Conservation (phyloP, 1,140 invertebrate species). For the Heliothis subflexa region DNA sequence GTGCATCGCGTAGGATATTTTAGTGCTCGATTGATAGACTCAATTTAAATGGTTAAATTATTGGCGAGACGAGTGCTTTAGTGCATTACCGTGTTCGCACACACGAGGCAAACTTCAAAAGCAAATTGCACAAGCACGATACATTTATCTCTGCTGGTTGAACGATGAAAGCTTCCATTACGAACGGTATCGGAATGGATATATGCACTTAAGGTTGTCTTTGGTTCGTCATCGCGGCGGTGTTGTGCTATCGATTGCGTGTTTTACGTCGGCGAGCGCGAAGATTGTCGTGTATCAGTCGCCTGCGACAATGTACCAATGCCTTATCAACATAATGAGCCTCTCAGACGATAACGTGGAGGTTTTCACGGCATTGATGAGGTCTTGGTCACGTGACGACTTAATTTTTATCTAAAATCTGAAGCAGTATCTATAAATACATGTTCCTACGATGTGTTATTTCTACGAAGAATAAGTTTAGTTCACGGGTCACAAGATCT, state of each 20-base stretch:
- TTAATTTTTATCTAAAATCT: slow-evolving; percentile 34
- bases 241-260: slow-evolving; percentile 52
- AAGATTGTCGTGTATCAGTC: slow-evolving; percentile 40
- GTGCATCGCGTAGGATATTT: slow-evolving; percentile 50
- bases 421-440: background rate
- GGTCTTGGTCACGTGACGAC: slow-evolving; percentile 24
- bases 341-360: slow-evolving; percentile 23
- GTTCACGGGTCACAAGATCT: slow-evolving; percentile 37
- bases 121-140: slow-evolving; percentile 72
- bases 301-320: slow-evolving; percentile 19
- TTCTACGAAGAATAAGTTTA: slow-evolving; percentile 31
- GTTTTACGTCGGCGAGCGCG: slow-evolving; percentile 58
- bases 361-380: slow-evolving; percentile 22
- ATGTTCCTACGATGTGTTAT: slow-evolving; percentile 32
- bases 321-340: slow-evolving; percentile 36
- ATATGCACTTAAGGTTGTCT: slow-evolving; percentile 72
- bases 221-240: slow-evolving; percentile 53
- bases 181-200: slow-evolving; percentile 65
- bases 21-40: slow-evolving; percentile 59
- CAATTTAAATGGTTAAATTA: slow-evolving; percentile 71
- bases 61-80: slow-evolving; percentile 63
- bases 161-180: slow-evolving; percentile 78
- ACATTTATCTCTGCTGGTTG: slow-evolving; percentile 71
- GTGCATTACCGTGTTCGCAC: slow-evolving; percentile 73
- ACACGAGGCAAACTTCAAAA: slow-evolving; percentile 72